Conservation (phyloP, 1,140 invertebrate species). For the Odontomachus brunneus region DNA sequence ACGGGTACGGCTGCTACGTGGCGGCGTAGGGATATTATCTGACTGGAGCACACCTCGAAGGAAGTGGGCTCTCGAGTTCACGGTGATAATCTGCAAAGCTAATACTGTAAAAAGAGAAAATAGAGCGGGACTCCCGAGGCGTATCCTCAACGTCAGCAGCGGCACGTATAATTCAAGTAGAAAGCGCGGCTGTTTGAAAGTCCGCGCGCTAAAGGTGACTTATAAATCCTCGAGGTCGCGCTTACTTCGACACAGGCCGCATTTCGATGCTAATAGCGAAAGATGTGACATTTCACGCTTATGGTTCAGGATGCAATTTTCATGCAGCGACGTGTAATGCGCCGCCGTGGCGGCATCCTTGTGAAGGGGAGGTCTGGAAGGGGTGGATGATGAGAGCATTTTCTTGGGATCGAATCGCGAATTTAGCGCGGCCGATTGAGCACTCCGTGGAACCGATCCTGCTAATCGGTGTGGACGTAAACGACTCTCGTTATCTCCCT, state of each 20-base stretch:
- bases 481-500: conserved; percentile 73
- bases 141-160: conserved; percentile 1
- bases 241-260: not conserved
- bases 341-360: not conserved
- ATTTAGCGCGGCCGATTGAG: conserved; percentile 63
- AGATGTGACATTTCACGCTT: not conserved
- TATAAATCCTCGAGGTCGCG: not conserved
- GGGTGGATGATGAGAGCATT: conserved; percentile 22
- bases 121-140: not conserved
- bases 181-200: conserved; percentile 3
- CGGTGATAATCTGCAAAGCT: conserved; percentile 18
- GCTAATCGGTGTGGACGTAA: conserved; percentile 73
- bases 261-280: conserved; percentile 23
- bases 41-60: conserved; percentile 1
- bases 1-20: not conserved
- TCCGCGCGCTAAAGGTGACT: not conserved
- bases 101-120: conserved; percentile 2
- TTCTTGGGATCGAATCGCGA: conserved; percentile 45
- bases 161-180: conserved; percentile 28
- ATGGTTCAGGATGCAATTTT: conserved; percentile 8
- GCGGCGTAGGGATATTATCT: conserved; percentile 26
- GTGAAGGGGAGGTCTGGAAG: no score
- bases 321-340: conserved; percentile 3
- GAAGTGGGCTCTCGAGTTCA: not conserved
- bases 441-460: conserved; percentile 60